Conservation (phyloP, 1,140 invertebrate species). For the Andrena cerasifolii region DNA sequence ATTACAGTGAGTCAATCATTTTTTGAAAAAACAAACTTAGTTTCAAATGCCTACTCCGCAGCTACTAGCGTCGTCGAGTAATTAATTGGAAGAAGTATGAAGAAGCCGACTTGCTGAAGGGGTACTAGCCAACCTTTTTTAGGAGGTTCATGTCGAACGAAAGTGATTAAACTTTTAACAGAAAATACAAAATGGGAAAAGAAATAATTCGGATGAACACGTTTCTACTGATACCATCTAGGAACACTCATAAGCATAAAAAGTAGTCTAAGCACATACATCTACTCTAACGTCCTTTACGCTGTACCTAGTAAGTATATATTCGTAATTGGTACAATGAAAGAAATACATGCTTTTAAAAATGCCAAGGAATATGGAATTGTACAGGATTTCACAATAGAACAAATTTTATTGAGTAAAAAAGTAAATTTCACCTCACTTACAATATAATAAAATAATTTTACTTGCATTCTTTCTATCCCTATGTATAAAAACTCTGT, state of each 20-base stretch:
- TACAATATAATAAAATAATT: conserved; percentile 14
- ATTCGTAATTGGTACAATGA: conserved; percentile 24
- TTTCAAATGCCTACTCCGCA: conserved; percentile 41
- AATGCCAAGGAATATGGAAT: conserved; percentile 11
- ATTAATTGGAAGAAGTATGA: neutral
- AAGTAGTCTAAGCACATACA: conserved; percentile 35
- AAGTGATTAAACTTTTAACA: conserved; percentile 14
- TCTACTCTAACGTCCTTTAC: conserved; percentile 1
- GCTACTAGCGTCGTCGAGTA: conserved; percentile 8
- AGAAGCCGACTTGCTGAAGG: conserved; percentile 18
- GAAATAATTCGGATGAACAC: conserved; percentile 28
- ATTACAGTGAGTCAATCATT: conserved; percentile 62
- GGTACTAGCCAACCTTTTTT: conserved; percentile 55
- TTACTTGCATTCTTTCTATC: conserved; percentile 24
- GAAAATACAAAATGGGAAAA: neutral
- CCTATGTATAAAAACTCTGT: conserved; percentile 28
- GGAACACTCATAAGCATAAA: conserved; percentile 26
- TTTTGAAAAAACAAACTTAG: conserved; percentile 20
- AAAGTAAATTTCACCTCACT: conserved; percentile 4
- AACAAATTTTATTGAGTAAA: conserved; percentile 22
- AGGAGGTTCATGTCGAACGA: conserved; percentile 57
- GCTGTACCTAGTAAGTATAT: conserved; percentile 8
- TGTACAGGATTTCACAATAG: neutral
- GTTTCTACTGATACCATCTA: neutral
- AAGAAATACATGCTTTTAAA: conserved; percentile 53